A percentile compares a stretch with the other conserved stretches of the same genome.
These are phyloP conservation scores for Myopa tessellatipennis DNA, from an alignment of 2,888 invertebrate genomes.

Conservation along the genomic window DNA sequence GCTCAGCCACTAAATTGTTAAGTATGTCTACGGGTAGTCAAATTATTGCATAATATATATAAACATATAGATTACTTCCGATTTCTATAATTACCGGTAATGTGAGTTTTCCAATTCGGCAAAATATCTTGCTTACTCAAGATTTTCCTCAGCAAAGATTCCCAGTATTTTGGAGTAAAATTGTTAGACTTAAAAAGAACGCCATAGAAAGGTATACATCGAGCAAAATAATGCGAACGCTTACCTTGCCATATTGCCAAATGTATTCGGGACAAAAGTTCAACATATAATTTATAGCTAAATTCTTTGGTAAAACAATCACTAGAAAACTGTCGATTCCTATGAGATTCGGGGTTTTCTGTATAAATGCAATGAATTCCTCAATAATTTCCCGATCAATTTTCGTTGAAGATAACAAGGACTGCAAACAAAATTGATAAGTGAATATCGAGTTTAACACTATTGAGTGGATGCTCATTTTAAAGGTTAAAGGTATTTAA, in stretches of 20 bases:
- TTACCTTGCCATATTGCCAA: slow-evolving; percentile 76
- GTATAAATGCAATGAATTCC: slow-evolving; percentile 74
- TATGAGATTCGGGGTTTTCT: slow-evolving; percentile 70
- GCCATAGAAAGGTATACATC: background rate
- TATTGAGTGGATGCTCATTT: no score
- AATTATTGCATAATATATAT: slow-evolving; percentile 1
- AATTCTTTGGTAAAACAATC: slow-evolving; percentile 69
- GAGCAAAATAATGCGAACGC: background rate
- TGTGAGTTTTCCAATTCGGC: slow-evolving; percentile 61
- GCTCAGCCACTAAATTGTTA: slow-evolving; percentile 61
- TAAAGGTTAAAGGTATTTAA: no score
- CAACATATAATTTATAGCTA: slow-evolving; percentile 71
- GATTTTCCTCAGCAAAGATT: slow-evolving; percentile 64
- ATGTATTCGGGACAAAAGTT: slow-evolving; percentile 74
- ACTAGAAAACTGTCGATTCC: slow-evolving; percentile 71
- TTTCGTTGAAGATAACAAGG: slow-evolving; percentile 72
- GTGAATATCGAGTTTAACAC: no score
- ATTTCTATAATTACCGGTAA: slow-evolving; percentile 55
- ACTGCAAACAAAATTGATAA: slow-evolving; percentile 40
- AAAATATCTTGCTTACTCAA: slow-evolving; percentile 61
- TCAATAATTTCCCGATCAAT: slow-evolving; percentile 67
- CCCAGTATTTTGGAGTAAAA: slow-evolving; percentile 65
- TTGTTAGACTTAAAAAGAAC: slow-evolving; percentile 59
- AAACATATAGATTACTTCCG: background rate
- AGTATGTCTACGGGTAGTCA: slow-evolving; percentile 58